A percentile compares a stretch with the other conserved stretches of the same genome.
These are phyloP conservation scores for Bilobella aurantiaca DNA, from an alignment of 1,140 invertebrate species.

Conservation along the genomic window DNA sequence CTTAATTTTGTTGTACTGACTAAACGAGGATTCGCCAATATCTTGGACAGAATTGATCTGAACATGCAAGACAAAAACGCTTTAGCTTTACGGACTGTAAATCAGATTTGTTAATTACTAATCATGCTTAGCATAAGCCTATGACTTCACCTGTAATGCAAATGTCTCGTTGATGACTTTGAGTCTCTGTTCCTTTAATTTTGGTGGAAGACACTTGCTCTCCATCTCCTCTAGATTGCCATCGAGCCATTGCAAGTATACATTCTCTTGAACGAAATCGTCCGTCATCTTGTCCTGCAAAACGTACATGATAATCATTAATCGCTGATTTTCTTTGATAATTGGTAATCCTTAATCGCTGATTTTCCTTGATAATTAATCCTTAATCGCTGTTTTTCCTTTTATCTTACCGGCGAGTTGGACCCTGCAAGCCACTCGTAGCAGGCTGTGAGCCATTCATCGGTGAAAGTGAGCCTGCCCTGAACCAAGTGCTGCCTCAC, in stretches of 20 bases:
- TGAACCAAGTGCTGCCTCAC: not conserved
- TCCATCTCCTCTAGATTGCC: slow-evolving; percentile 51
- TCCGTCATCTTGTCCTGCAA: slow-evolving; percentile 6
- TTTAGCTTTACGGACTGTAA: no score
- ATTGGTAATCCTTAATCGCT: not conserved
- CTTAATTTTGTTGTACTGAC: slow-evolving; percentile 52
- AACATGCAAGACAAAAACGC: slow-evolving; percentile 14
- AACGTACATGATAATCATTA: not conserved
- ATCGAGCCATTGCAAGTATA: slow-evolving; percentile 50
- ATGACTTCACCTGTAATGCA: slow-evolving; percentile 46
- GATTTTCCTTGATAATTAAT: no score
- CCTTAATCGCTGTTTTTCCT: no score
- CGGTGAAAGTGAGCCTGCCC: slow-evolving; percentile 2
- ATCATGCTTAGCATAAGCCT: no score
- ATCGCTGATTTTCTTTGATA: no score
- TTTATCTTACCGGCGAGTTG: not conserved
- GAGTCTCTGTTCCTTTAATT: slow-evolving; percentile 41
- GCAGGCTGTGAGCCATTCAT: slow-evolving; percentile 18
- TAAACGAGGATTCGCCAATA: slow-evolving; percentile 51
- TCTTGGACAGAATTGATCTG: slow-evolving; percentile 48
- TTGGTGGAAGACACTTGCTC: slow-evolving; percentile 46
- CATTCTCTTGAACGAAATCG: slow-evolving; percentile 24
- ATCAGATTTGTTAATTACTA: no score
- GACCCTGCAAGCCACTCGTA: slow-evolving; percentile 5
- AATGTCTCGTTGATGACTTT: slow-evolving; percentile 45